Evolutionary conservation across 2,113 vertebrate genomes (phyloP).

Genomic region (Tragelaphus buxtoni): DNA sequence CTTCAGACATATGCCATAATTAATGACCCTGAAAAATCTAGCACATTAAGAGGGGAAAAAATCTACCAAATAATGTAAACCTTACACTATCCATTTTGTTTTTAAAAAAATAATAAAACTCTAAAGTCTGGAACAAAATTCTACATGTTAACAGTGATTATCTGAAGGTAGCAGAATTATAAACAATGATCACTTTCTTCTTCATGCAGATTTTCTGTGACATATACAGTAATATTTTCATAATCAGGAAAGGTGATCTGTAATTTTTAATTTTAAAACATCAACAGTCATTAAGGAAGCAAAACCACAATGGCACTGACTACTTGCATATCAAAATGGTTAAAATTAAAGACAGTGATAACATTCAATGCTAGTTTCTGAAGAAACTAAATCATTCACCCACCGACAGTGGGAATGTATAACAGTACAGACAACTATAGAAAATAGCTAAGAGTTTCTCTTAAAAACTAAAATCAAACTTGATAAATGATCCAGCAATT

Average conservation of each 20-base stretch:
- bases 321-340: not conserved
- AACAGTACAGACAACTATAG: not conserved
- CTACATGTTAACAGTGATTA: not conserved
- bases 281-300: not conserved
- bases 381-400: not conserved
- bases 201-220: not conserved
- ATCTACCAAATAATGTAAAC: not conserved
- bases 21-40: not conserved
- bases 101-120: not conserved
- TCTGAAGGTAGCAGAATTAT: not conserved
- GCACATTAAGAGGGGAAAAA: not conserved
- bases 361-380: not conserved
- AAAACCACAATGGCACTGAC: not conserved
- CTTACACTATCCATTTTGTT: not conserved
- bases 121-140: not conserved
- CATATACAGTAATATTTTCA: not conserved
- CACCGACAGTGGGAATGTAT: not conserved
- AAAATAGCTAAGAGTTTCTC: not conserved
- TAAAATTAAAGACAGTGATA: not conserved
- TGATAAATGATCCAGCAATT: not conserved
- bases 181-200: not conserved
- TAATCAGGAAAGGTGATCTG: not conserved
- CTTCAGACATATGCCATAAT: not conserved
- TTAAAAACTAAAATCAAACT: not conserved
- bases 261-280: not conserved